phyloP scores from a whole-genome alignment of 2,113 vertebrate genomes.

The Takifugu bimaculatus region DNA sequence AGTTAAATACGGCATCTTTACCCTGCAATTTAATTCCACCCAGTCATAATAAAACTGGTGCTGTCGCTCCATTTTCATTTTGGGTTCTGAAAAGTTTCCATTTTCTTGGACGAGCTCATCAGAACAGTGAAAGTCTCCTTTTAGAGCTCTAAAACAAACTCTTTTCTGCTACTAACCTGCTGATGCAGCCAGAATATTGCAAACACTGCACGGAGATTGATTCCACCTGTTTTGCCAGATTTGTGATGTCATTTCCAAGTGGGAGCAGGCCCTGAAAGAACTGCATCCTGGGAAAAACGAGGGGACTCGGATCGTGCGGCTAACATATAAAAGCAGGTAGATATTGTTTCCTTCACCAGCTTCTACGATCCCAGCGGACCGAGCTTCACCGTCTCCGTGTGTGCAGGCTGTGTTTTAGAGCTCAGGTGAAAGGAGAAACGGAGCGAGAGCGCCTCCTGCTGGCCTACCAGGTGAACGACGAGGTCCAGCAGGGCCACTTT shows the following conservation, averaged over 20 bases:
- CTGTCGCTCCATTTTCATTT: constrained; percentile 6
- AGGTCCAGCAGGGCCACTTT: constrained; percentile 83
- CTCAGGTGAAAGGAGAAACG: constrained; percentile 83
- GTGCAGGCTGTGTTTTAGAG: constrained; percentile 79
- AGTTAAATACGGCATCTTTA: background rate
- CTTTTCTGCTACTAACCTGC: constrained; percentile 7
- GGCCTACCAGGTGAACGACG: constrained; percentile 83
- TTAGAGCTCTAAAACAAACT: background rate
- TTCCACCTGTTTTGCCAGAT: constrained; percentile 67
- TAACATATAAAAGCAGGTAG: constrained; percentile 88
- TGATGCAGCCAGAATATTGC: background rate
- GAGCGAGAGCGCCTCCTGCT: constrained; percentile 86
- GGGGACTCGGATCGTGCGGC: constrained; percentile 82
- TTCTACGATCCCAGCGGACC: too few relatives aligned
- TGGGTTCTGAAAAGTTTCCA: constrained; percentile 9
- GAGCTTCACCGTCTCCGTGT: background rate
- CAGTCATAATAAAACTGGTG: constrained; percentile 3
- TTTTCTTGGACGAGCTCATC: background rate
- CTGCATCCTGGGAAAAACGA: constrained; percentile 86
- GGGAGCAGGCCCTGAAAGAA: constrained; percentile 88
- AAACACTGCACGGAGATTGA: background rate
- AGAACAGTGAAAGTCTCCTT: background rate
- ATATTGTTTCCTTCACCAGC: background rate
- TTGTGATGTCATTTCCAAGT: constrained; percentile 90
- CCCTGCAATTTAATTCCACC: constrained; percentile 12